Evolutionary conservation across 2,888 invertebrate genomes (phyloP).

Genomic region (Acrobasis repandana): DNA sequence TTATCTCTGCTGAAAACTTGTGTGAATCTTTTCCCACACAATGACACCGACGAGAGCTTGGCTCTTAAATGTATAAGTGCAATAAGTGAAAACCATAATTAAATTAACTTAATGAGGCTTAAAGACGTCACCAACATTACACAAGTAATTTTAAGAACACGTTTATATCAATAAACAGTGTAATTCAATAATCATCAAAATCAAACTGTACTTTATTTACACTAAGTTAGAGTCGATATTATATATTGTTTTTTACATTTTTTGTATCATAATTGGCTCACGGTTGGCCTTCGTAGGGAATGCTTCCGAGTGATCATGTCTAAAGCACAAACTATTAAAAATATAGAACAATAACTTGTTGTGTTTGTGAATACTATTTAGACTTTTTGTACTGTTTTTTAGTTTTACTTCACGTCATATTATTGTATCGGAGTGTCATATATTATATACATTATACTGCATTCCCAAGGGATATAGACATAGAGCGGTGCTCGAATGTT

Average conservation of each 20-base stretch:
- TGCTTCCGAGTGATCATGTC: conserved; percentile 56
- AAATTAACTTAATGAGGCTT: conserved; percentile 10
- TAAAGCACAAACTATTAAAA: conserved; percentile 25
- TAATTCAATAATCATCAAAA: neutral
- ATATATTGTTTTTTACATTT: conserved; percentile 25
- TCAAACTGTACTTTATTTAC: neutral
- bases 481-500: too few species aligned
- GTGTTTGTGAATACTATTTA: too few species aligned
- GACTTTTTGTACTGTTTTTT: too few species aligned
- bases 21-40: too few species aligned
- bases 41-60: too few species aligned
- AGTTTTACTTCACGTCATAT: too few species aligned
- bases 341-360: neutral
- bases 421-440: too few species aligned
- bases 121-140: conserved; percentile 10
- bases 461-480: too few species aligned
- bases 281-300: conserved; percentile 52
- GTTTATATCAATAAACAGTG: neutral
- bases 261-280: conserved; percentile 35
- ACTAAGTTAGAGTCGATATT: conserved; percentile 24
- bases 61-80: too few species aligned
- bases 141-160: conserved; percentile 1
- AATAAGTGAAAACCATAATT: neutral
- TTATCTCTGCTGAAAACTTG: too few species aligned
- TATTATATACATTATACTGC: too few species aligned